These are phyloP conservation scores for Borostomias antarcticus DNA, from an alignment of 2,797 vertebrate genomes.

Conservation along the genomic window DNA sequence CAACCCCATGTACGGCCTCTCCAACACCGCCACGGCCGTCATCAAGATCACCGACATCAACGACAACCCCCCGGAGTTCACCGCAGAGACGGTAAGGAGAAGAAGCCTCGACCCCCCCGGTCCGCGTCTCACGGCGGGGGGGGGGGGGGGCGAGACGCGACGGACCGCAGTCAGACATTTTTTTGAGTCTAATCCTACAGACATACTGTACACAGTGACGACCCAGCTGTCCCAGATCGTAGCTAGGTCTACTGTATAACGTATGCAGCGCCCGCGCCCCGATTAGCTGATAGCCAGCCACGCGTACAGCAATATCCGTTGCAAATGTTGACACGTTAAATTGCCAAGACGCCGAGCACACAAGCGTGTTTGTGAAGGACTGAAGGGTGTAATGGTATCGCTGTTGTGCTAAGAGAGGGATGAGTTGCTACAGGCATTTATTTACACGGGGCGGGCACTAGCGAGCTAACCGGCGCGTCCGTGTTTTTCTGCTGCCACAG, in stretches of 20 bases:
- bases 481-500: slow-evolving; percentile 55
- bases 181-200: slow-evolving; percentile 59
- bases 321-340: slow-evolving; percentile 71
- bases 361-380: slow-evolving; percentile 44
- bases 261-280: too few relatives aligned
- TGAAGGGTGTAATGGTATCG: slow-evolving; percentile 63
- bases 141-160: too few relatives aligned
- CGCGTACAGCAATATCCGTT: slow-evolving; percentile 49
- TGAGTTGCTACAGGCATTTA: neutral
- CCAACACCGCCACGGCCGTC: slow-evolving; percentile 96
- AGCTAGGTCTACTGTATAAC: neutral
- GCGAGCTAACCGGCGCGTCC: slow-evolving; percentile 43
- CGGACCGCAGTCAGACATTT: slow-evolving; percentile 48
- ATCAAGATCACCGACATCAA: slow-evolving; percentile 96
- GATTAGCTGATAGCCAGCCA: too few relatives aligned
- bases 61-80: slow-evolving; percentile 98
- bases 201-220: neutral
- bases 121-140: too few relatives aligned
- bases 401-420: slow-evolving; percentile 58
- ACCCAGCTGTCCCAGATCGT: neutral
- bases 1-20: slow-evolving; percentile 94
- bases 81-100: slow-evolving; percentile 87
- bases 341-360: slow-evolving; percentile 42
- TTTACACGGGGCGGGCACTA: neutral
- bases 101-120: slow-evolving; percentile 27